Conservation (phyloP, 2,888 invertebrate genomes). For the Sialis lutaria region DNA sequence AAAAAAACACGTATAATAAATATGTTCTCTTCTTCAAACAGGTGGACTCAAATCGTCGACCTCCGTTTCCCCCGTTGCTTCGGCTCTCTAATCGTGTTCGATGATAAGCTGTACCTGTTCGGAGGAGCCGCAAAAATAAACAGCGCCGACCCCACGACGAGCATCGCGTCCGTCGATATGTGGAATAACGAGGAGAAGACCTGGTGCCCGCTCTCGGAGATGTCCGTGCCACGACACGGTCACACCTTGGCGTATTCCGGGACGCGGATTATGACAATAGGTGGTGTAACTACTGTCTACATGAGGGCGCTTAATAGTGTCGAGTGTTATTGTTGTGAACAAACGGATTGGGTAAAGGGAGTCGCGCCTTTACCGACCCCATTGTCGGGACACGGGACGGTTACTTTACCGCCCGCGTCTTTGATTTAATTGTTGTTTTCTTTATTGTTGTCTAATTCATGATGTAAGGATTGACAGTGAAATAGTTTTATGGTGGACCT, state of each 20-base stretch:
- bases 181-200: constrained; percentile 35
- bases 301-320: constrained; percentile 45
- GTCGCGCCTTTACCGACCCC: constrained; percentile 42
- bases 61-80: constrained; percentile 35
- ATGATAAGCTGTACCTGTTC: constrained; percentile 42
- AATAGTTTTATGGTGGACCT: too few relatives aligned
- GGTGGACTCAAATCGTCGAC: constrained; percentile 38
- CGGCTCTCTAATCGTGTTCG: constrained; percentile 32
- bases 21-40: constrained; percentile 15
- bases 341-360: constrained; percentile 39
- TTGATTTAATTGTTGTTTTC: constrained; percentile 11
- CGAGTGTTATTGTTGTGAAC: constrained; percentile 46
- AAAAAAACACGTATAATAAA: neutral
- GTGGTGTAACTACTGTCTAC: constrained; percentile 45
- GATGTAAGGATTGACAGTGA: neutral
- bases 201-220: constrained; percentile 40
- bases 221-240: constrained; percentile 47
- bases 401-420: constrained; percentile 27
- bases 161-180: constrained; percentile 38
- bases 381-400: constrained; percentile 36
- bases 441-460: neutral
- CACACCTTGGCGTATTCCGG: constrained; percentile 45
- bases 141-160: constrained; percentile 35
- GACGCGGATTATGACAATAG: constrained; percentile 43
- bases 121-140: constrained; percentile 47